Conservation (phyloP, 2,113 vertebrate genomes). For the Leptosomus discolor region DNA sequence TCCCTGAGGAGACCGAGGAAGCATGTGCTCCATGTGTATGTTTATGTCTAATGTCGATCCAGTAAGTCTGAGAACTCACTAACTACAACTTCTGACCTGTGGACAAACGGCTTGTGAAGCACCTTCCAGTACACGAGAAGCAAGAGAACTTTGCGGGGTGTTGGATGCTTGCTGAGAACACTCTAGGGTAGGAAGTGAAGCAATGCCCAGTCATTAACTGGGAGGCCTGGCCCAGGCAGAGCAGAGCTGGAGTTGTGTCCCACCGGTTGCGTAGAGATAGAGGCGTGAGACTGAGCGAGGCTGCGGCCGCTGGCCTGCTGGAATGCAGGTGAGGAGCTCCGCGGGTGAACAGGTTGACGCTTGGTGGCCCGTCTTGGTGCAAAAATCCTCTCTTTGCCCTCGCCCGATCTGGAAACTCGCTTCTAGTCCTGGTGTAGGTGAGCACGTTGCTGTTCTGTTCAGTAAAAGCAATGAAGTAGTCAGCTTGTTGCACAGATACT, state of each 20-base stretch:
- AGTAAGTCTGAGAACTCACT: neutral
- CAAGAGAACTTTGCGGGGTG: accelerated
- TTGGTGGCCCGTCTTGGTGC: no score
- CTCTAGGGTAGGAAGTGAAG: neutral
- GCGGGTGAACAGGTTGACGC: neutral
- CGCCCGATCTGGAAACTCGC: neutral
- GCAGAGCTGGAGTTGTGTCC: neutral
- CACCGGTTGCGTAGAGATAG: accelerated
- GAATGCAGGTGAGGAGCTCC: neutral
- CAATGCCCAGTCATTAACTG: neutral
- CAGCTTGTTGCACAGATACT: accelerated
- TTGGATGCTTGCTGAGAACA: accelerated
- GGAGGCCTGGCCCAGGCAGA: neutral
- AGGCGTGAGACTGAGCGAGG: neutral
- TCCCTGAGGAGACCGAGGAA: neutral
- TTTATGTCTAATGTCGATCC: neutral
- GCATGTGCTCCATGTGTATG: accelerated
- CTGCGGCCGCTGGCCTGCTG: neutral
- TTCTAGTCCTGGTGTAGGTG: neutral
- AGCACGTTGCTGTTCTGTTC: neutral
- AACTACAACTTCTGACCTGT: neutral
- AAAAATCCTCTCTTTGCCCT: neutral
- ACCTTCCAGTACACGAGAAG: accelerated
- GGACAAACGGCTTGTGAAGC: accelerated
- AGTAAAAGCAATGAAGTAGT: neutral